Base-by-base conservation (phyloP, 2,797 vertebrate genomes). In the Gobionotothen gibberifrons region DNA sequence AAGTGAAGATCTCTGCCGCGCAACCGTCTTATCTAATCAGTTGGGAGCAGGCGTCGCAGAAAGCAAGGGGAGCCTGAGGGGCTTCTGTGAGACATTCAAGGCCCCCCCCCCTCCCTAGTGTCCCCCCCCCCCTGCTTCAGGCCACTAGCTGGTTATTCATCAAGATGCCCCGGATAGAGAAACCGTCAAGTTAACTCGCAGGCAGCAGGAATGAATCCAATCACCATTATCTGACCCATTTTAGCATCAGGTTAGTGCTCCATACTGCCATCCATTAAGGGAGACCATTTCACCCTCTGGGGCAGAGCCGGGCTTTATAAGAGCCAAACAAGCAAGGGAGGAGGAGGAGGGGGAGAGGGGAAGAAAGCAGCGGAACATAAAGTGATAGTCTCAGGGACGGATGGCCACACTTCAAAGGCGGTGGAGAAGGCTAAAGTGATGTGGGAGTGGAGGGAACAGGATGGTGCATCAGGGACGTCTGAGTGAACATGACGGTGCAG, bases 151-250 rank as follows among this genome's bases (percentile, higher is more conserved):
- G 79, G 84, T 87, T 89, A 88, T 93, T 93, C 90, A 91, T 91
- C 87, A 91, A 81, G 85, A 86, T 84, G 88, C 67, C 85, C 85
- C 76, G 84, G 80, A 92, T 87, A 90, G 83, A 93, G 80, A 85
- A 86, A 90, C 81, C 62, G 57, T 61, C 21, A 61, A 85, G 85
- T 89, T 91, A 88, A 90, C 84, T 90, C 79, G 75, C 75, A 80
- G 84, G 76, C 76, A 82, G 82, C 74, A 74, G 83, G 90, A 76
- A 88, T 84, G 82, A 89, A 89, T 90, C 86, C 87, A 87, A 90
- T 93, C 88, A 82, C 85, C 83, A 92, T 90, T 90, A 93, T 92
- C 90, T 89, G 90, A 91, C 88, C 91, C 90, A 91, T 92, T 94
- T 91, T 86, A 90, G 84, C 81, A 90, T 87, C 81, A 87, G 88